A percentile compares a stretch with the other conserved stretches of the same genome.
Evolutionary conservation across 1,140 invertebrate species (phyloP).

Genomic region (Nephotettix cincticeps): DNA sequence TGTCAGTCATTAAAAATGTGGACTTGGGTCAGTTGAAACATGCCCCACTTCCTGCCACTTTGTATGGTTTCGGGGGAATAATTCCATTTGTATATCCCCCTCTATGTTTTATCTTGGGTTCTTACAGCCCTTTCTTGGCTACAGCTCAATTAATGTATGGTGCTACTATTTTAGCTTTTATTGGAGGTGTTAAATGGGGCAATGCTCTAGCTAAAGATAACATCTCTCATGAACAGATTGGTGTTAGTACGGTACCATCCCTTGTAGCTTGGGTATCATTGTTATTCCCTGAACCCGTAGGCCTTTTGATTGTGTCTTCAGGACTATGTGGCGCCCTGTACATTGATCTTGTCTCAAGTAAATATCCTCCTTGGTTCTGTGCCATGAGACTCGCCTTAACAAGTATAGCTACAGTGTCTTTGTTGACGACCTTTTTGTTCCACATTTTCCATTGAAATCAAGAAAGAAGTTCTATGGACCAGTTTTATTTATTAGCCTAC

Average conservation of each 20-base stretch:
- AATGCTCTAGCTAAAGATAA: slow-evolving; percentile 11
- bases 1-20: slow-evolving; percentile 17
- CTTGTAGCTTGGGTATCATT: slow-evolving; percentile 29
- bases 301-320: slow-evolving; percentile 24
- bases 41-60: slow-evolving; percentile 27
- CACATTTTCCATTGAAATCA: not conserved
- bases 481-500: too few species aligned
- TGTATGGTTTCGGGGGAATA: slow-evolving; percentile 34
- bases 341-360: slow-evolving; percentile 22
- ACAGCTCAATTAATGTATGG: slow-evolving; percentile 31
- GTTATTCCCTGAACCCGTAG: slow-evolving; percentile 30
- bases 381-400: slow-evolving; percentile 30
- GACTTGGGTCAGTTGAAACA: slow-evolving; percentile 20
- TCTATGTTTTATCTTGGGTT: slow-evolving; percentile 26
- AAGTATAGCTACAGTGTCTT: slow-evolving; percentile 12
- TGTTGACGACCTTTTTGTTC: slow-evolving; percentile 23
- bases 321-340: slow-evolving; percentile 22
- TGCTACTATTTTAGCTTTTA: slow-evolving; percentile 35
- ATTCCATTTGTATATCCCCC: slow-evolving; percentile 31
- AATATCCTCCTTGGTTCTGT: slow-evolving; percentile 33
- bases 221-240: slow-evolving; percentile 23
- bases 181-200: slow-evolving; percentile 34
- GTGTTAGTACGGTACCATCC: slow-evolving; percentile 26
- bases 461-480: too few species aligned
- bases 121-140: slow-evolving; percentile 29